Evolutionary conservation across 2,113 vertebrate species (phyloP), one percentile per base, ranked within the genome.

Genomic region (Crotalus helleri): DNA sequence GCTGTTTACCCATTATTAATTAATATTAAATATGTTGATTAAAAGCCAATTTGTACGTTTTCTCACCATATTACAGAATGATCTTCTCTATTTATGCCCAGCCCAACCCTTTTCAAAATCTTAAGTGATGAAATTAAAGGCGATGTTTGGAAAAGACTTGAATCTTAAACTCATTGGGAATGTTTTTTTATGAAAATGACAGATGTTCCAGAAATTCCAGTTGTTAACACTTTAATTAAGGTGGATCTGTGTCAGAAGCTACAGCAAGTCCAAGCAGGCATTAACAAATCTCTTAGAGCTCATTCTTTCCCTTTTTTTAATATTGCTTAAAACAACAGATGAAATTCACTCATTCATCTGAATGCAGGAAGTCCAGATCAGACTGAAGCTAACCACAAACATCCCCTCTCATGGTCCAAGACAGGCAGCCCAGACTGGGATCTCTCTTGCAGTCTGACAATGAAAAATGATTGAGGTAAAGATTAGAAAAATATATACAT

Each of bases 11-110:
- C 97, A 98, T 98, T 97, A 98, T 98, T 98, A 97, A 98, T 97
- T 97, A 97, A 95, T 97, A 97, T 97, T 94, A 97, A 97, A 97
- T 97, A 94, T 97, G 96, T 97, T 98, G 97, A 97, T 97, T 97
- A 97, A 97, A 96, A 96, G 95, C 93, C 97, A 97, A 97, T 97
- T 97, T 97, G 91, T 97, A 97, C 96, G 95, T 87, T 95, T 95
- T 97, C 94, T 94, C 95, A 94, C 97, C 96, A 94, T 64, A 92
- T 89, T 93, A 94, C 93, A 15, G 93, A 95, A 96, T 46, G 85
- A 89, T 94, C 96, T 85, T 89, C 94, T 91, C 21, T 5, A 39
- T 8, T n/a, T n/a, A 24, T 85, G 39, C 59, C 53, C 19, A 9
- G 9, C 39, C 39, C 33, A 9, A 6, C 53, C 85, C 44, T 26